Percentiles rank a stretch among this genome's conserved stretches.
Conservation (phyloP, 2,888 invertebrate genomes). For the Gasteruption jaculator region DNA sequence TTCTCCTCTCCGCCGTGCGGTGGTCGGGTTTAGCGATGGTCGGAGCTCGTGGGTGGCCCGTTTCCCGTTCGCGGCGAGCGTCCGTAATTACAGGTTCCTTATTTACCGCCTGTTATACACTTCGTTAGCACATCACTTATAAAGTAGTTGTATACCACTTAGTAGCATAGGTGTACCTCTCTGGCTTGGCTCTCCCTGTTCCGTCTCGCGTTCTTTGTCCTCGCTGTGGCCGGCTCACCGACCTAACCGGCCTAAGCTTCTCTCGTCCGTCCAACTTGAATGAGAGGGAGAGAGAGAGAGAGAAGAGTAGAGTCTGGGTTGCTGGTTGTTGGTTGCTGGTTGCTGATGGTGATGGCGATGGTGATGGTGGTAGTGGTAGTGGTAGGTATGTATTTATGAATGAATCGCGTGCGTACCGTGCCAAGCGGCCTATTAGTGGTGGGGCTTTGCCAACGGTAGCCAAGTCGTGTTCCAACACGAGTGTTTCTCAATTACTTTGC, state of each 20-base stretch:
- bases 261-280: no score
- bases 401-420: constrained; percentile 44
- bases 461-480: constrained; percentile 33
- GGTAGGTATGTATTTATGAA: constrained; percentile 38
- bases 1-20: constrained; percentile 1
- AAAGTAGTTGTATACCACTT: constrained; percentile 38
- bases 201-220: constrained; percentile 5
- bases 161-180: constrained; percentile 22
- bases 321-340: no score
- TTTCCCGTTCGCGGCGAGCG: constrained; percentile 34
- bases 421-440: constrained; percentile 36
- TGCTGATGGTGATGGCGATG: no score
- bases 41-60: constrained; percentile 39
- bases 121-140: constrained; percentile 50
- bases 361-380: not conserved
- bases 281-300: no score
- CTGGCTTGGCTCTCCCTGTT: constrained; percentile 14
- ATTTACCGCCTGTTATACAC: constrained; percentile 51
- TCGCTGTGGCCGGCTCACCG: not conserved
- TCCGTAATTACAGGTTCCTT: constrained; percentile 50
- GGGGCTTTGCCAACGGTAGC: constrained; percentile 29
- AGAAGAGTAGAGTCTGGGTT: no score
- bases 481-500: constrained; percentile 34
- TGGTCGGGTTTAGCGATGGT: constrained; percentile 7
- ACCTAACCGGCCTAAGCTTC: no score